Percentiles rank a stretch among this genome's conserved stretches.
Evolutionary conservation across 2,888 invertebrate species (phyloP).

Genomic region (Blastobasis lacticolella): DNA sequence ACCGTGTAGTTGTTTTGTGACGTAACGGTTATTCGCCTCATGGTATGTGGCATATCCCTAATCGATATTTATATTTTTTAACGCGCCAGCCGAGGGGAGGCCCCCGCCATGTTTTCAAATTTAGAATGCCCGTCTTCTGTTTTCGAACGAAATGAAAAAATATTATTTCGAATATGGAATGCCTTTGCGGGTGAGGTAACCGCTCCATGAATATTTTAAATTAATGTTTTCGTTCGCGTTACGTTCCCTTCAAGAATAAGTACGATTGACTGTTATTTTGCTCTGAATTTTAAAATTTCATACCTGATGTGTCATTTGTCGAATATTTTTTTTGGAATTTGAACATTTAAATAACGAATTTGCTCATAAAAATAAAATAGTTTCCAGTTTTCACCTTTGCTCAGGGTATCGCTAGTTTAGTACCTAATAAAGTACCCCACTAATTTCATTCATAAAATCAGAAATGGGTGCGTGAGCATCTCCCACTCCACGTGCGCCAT

Average conservation of each 20-base stretch:
- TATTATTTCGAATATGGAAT: constrained; percentile 55
- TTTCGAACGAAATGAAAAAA: constrained; percentile 46
- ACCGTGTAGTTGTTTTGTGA: not conserved
- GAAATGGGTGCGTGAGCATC: not conserved
- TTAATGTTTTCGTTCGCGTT: not conserved
- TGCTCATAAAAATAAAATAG: too few species aligned
- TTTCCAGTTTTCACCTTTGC: too few species aligned
- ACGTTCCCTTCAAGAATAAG: too few species aligned
- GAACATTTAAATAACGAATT: too few species aligned
- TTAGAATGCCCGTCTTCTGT: constrained; percentile 51
- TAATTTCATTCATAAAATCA: too few species aligned
- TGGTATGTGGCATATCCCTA: constrained; percentile 11
- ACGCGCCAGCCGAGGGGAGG: constrained; percentile 38
- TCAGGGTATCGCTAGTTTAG: too few species aligned
- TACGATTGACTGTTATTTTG: too few species aligned
- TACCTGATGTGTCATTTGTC: too few species aligned
- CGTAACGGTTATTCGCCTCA: not conserved
- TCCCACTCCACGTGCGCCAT: not conserved
- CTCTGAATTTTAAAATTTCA: too few species aligned
- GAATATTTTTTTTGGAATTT: too few species aligned
- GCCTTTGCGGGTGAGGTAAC: constrained; percentile 62
- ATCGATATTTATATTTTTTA: constrained; percentile 50
- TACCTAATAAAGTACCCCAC: too few species aligned
- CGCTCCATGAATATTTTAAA: constrained; percentile 16
- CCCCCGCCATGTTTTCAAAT: constrained; percentile 65